Evolutionary conservation across 2,797 vertebrate species (phyloP).

Genomic region (Choloepus didactylus): DNA sequence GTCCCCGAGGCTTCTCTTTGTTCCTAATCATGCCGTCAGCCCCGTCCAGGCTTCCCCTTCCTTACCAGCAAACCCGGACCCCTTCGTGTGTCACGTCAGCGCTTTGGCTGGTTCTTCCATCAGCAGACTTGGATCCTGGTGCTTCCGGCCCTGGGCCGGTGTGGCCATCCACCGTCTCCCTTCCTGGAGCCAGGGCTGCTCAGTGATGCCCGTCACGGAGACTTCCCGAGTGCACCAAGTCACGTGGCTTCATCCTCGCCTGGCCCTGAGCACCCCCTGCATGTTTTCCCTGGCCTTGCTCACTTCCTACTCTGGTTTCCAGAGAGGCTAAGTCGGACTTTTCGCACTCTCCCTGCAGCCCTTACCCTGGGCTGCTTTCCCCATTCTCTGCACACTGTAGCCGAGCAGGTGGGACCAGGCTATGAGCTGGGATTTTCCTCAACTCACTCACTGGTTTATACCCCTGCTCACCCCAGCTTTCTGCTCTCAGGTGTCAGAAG

Average conservation of each 20-base stretch:
- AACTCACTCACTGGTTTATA: neutral
- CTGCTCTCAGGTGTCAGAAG: neutral
- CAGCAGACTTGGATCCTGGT: neutral
- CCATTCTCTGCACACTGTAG: neutral
- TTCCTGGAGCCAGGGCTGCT: neutral
- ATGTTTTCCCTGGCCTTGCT: neutral
- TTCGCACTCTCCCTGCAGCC: too few species aligned
- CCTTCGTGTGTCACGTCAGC: neutral
- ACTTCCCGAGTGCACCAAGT: neutral
- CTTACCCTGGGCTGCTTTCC: too few species aligned
- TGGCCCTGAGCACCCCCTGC: neutral
- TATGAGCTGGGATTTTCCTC: neutral
- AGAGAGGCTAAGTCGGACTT: neutral
- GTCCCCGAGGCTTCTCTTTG: too few species aligned
- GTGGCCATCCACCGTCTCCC: neutral
- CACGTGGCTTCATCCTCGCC: neutral
- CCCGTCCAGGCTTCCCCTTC: neutral
- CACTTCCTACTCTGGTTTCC: neutral
- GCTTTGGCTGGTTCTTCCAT: neutral
- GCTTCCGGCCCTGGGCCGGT: neutral
- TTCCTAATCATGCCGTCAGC: rapidly evolving
- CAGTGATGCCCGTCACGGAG: neutral
- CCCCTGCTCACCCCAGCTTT: too few species aligned
- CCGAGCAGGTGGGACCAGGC: too few species aligned
- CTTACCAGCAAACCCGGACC: neutral